phyloP scores from a whole-genome alignment of 2,113 vertebrate genomes.

The Neolamprologus modestus region DNA sequence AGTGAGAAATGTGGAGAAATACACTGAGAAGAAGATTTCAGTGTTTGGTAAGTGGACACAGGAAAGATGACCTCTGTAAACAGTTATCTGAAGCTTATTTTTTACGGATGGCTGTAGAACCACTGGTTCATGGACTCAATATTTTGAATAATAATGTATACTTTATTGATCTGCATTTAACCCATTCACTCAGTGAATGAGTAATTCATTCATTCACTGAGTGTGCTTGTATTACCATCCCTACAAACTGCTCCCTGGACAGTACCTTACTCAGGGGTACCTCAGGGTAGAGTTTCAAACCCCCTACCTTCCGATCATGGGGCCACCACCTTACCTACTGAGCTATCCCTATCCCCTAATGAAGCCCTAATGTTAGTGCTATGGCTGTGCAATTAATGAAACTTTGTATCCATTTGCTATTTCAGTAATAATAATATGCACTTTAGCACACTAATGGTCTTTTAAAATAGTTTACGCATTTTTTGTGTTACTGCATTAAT shows the following conservation, averaged over 20 bases:
- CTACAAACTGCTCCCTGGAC: rapidly evolving
- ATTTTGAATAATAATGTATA: not conserved
- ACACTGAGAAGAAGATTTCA: not conserved
- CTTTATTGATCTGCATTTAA: not conserved
- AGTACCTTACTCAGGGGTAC: rapidly evolving
- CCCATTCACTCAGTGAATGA: not conserved
- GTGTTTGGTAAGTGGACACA: slow-evolving; percentile 54
- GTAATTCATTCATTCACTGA: not conserved
- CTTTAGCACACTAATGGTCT: not conserved
- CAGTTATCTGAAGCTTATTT: not conserved
- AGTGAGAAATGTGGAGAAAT: not conserved
- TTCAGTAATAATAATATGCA: not conserved
- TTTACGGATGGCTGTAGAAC: not conserved
- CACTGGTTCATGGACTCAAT: not conserved
- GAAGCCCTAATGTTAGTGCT: not conserved
- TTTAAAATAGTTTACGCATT: not conserved
- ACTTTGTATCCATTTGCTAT: not conserved
- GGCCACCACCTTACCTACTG: not conserved
- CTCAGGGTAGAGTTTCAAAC: not conserved
- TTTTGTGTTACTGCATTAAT: not conserved
- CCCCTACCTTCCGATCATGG: rapidly evolving
- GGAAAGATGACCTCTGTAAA: not conserved
- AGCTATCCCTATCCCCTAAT: not conserved
- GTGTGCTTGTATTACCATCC: not conserved
- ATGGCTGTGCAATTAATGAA: not conserved